Evolutionary conservation across 1,140 invertebrate genomes (phyloP), one percentile per base, ranked within the genome.

Genomic region (Paracyclopina nana): DNA sequence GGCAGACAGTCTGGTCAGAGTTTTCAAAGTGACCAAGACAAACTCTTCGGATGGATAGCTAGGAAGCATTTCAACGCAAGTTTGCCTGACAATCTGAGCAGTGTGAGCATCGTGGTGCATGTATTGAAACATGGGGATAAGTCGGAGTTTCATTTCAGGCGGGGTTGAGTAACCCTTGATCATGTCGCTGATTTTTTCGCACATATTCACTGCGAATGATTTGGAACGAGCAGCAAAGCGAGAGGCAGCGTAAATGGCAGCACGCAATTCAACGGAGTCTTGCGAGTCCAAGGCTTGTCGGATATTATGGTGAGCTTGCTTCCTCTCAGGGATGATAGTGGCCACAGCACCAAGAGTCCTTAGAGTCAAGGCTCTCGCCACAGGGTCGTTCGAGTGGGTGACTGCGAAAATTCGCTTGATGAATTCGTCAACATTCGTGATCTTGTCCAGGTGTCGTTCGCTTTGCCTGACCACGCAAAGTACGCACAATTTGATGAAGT

Each of bases 361-460:
- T 14, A 97, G 62, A 0, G 87, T 88, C 0, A 96, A 66, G 1
- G 87, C 84, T 60, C 90, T 71, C 0, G 90, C 90, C 27, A 66
- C 79, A 0, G 88, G 87, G 69, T 97, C 90, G 67, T 97, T 97
- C 4, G 87, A 90, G 63, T 96, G 86, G 60, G 88, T 83, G 1
- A 97, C 91, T 62, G 82, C 81, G 60, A 82, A 92, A n/a, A 96
- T 80, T 57, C 87, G 69, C 49, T 81, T 71, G 1, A 95, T 75
- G 69, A 95, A 94, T 65, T 95, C 90, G 61, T 96, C 90, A 6
- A 95, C 81, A 65, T 90, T 95, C 6, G 91, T 68, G 55, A 96
- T 91, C 69, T 96, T 97, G 60, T 95, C 87, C 29, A 95, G 67
- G 68, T 96, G 90, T 61, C 90, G 90, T 61, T 92, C 83, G 63